A percentile compares a stretch with the other conserved stretches of the same genome.
Conservation (phyloP, 2,113 vertebrate species). For the Connochaetes taurinus region DNA sequence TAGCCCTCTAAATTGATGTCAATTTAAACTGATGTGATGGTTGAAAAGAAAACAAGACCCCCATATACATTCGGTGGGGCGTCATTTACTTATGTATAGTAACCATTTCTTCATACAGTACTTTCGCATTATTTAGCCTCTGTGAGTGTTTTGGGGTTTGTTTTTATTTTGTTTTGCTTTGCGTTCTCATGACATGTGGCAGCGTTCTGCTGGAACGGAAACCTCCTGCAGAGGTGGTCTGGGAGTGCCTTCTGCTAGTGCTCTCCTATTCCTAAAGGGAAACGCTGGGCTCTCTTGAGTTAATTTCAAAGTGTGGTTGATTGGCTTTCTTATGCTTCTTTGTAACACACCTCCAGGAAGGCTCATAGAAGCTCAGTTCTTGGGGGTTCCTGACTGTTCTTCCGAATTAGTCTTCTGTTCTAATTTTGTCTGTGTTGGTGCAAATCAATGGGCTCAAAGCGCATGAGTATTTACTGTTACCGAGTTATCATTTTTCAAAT, state of each 20-base stretch:
- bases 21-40: conserved; percentile 27
- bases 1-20: background rate
- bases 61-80: fast-evolving
- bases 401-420: background rate
- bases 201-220: fast-evolving
- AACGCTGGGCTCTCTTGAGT: background rate
- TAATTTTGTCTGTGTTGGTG: background rate
- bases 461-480: background rate
- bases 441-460: background rate
- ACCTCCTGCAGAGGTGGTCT: background rate
- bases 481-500: background rate
- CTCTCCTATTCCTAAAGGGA: background rate
- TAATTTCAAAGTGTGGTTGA: background rate
- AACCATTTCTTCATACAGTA: fast-evolving
- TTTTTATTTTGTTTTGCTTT: background rate
- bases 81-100: background rate
- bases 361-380: background rate
- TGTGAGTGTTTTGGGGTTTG: background rate
- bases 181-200: background rate
- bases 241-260: background rate
- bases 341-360: background rate
- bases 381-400: background rate
- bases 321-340: background rate
- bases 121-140: background rate
- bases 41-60: background rate